Evolutionary conservation across 2,888 invertebrate genomes (phyloP).

Genomic region (Nematopogon swammerdamellus): DNA sequence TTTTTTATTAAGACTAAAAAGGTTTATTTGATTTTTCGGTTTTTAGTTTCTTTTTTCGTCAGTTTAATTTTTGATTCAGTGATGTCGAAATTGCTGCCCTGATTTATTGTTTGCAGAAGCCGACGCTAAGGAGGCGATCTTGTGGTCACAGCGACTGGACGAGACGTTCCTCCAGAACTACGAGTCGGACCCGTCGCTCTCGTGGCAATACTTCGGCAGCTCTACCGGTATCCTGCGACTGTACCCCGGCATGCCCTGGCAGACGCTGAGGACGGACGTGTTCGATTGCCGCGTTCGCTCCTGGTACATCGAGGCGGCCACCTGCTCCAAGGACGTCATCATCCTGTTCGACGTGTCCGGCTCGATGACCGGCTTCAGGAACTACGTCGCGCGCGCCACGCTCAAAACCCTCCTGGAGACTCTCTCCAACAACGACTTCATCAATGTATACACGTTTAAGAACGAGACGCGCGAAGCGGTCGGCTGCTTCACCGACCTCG

Average conservation of each 20-base stretch:
- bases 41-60: too few species aligned
- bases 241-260: constrained; percentile 83
- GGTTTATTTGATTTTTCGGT: too few species aligned
- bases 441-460: constrained; percentile 87
- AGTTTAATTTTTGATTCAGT: too few species aligned
- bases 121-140: constrained; percentile 54
- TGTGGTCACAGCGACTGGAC: constrained; percentile 88
- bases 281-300: constrained; percentile 91
- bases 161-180: constrained; percentile 82
- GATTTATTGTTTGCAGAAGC: too few species aligned
- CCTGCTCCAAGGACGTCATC: constrained; percentile 95
- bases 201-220: constrained; percentile 98
- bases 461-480: constrained; percentile 71
- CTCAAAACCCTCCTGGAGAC: constrained; percentile 88
- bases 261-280: constrained; percentile 54
- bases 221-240: constrained; percentile 89
- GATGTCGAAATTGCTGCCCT: too few species aligned
- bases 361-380: constrained; percentile 87
- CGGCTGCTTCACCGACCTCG: constrained; percentile 80
- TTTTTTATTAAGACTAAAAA: too few species aligned
- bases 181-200: constrained; percentile 81
- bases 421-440: constrained; percentile 95
- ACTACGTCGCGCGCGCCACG: constrained; percentile 79
- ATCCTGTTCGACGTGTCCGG: constrained; percentile 95
- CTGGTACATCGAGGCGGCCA: constrained; percentile 98